Evolutionary conservation across 1,140 invertebrate genomes (phyloP).

Genomic region (Drosophila grimshawi): DNA sequence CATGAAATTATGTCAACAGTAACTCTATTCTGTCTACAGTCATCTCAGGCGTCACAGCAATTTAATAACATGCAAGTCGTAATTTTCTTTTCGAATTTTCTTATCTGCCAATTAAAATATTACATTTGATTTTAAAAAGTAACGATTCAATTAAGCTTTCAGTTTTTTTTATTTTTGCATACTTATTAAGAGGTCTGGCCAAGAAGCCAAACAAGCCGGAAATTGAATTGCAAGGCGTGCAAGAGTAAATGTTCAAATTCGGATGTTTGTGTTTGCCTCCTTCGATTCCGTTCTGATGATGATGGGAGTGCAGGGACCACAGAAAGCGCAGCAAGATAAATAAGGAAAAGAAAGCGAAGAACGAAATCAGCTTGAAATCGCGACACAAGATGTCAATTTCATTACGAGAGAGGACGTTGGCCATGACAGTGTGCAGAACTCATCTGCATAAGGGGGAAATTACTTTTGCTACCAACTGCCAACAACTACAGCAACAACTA

Average conservation of each 20-base stretch:
- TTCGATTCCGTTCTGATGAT: constrained; percentile 11
- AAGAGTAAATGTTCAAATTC: constrained; percentile 19
- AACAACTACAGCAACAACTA: constrained; percentile 27
- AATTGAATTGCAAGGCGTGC: constrained; percentile 62
- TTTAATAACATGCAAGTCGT: too few species aligned
- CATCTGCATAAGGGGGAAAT: constrained; percentile 82
- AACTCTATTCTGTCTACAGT: too few species aligned
- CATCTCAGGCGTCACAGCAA: too few species aligned
- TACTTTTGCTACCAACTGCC: constrained; percentile 60
- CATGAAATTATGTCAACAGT: too few species aligned
- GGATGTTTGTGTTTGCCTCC: constrained; percentile 11
- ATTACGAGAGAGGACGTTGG: constrained; percentile 55
- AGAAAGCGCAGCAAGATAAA: constrained; percentile 35
- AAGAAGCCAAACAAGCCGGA: constrained; percentile 50
- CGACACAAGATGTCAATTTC: constrained; percentile 77
- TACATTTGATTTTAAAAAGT: too few species aligned
- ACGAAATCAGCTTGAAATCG: constrained; percentile 69
- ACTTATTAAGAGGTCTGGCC: background rate
- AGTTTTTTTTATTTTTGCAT: background rate
- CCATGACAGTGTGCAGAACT: constrained; percentile 48
- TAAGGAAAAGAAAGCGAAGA: constrained; percentile 22
- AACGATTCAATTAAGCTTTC: too few species aligned
- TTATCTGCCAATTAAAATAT: too few species aligned
- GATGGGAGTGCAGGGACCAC: constrained; percentile 53
- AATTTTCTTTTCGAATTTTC: too few species aligned